These are phyloP conservation scores for Archegozetes longisetosus DNA, from an alignment of 1,140 invertebrate species.

Conservation along the genomic window DNA sequence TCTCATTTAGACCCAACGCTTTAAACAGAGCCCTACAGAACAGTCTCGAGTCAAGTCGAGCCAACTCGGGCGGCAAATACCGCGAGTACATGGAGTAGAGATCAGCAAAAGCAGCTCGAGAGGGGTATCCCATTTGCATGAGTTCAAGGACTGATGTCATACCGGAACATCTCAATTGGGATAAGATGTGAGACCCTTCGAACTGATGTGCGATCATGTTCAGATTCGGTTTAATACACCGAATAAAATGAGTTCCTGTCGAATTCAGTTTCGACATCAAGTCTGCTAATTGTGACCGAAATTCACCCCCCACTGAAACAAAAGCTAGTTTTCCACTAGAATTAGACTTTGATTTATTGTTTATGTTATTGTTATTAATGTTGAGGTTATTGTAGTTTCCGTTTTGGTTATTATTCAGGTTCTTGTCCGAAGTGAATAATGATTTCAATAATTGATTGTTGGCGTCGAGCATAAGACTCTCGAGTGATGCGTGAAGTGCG, in stretches of 20 bases:
- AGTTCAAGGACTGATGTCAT: constrained; percentile 87
- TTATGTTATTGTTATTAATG: background rate
- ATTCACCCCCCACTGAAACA: constrained; percentile 89
- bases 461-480: constrained; percentile 75
- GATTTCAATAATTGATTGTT: constrained; percentile 58
- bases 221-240: constrained; percentile 91
- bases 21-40: constrained; percentile 88
- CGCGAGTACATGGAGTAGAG: constrained; percentile 78
- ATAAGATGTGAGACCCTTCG: constrained; percentile 74
- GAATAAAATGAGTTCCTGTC: constrained; percentile 89
- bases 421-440: constrained; percentile 41
- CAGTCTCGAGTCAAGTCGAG: constrained; percentile 58
- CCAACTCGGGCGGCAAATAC: constrained; percentile 66
- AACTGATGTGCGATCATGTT: constrained; percentile 79
- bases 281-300: constrained; percentile 69
- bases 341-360: background rate
- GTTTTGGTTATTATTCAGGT: constrained; percentile 1
- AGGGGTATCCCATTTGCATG: constrained; percentile 89
- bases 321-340: constrained; percentile 64
- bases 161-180: constrained; percentile 84
- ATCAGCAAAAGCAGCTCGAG: constrained; percentile 70
- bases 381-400: background rate
- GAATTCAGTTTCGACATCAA: constrained; percentile 81
- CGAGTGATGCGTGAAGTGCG: constrained; percentile 80
- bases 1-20: constrained; percentile 77